These are phyloP conservation scores for Thunnus albacares DNA, from an alignment of 2,797 vertebrate genomes.

Conservation along the genomic window DNA sequence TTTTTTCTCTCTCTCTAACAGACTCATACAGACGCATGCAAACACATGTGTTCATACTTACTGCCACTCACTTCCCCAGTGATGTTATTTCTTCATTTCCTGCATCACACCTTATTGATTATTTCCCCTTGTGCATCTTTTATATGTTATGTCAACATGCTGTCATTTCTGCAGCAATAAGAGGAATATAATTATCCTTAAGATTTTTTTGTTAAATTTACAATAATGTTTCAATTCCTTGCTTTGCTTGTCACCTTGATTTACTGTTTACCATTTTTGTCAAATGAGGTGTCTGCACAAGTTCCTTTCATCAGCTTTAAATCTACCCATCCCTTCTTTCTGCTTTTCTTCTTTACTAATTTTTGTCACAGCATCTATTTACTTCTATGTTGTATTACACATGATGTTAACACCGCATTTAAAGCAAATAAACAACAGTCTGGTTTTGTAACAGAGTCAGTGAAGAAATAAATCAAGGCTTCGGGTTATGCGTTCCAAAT, in stretches of 20 bases:
- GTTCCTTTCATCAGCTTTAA: background rate
- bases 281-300: background rate
- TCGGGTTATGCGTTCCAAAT: background rate
- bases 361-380: background rate
- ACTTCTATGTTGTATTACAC: background rate
- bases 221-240: background rate
- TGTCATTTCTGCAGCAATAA: background rate
- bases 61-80: slow-evolving; percentile 14
- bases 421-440: background rate
- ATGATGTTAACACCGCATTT: background rate
- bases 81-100: slow-evolving; percentile 30
- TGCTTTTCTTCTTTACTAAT: no score
- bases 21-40: slow-evolving; percentile 5
- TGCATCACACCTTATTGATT: slow-evolving; percentile 12
- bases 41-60: slow-evolving; percentile 5
- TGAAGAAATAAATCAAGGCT: slow-evolving; percentile 26
- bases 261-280: background rate
- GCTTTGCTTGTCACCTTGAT: background rate
- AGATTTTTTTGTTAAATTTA: background rate
- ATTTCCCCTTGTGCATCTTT: background rate
- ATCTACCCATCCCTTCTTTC: background rate
- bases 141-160: background rate
- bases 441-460: background rate
- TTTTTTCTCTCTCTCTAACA: background rate
- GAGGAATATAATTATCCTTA: background rate